These are phyloP conservation scores for Paedocypris micromegethes DNA, from an alignment of 2,797 vertebrate genomes.

Conservation along the genomic window DNA sequence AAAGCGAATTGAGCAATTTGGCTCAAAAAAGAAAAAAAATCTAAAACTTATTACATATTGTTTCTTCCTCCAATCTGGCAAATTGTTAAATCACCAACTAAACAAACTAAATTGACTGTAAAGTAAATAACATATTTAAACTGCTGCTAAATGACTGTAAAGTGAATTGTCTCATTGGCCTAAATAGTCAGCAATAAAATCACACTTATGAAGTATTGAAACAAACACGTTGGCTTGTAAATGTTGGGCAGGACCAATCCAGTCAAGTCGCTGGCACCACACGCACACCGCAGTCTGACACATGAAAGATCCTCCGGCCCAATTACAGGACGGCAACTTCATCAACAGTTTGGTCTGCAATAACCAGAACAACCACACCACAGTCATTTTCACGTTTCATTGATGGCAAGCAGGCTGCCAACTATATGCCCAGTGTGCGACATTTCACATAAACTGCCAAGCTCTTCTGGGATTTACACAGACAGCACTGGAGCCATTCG, in stretches of 20 bases:
- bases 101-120: too few species aligned
- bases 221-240: slow-evolving; percentile 16
- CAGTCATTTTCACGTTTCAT: slow-evolving; percentile 72
- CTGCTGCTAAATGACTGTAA: background rate
- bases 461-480: slow-evolving; percentile 19
- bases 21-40: too few species aligned
- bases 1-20: too few species aligned
- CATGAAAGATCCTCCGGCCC: slow-evolving; percentile 48
- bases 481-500: slow-evolving; percentile 56
- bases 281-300: slow-evolving; percentile 34
- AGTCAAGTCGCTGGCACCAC: slow-evolving; percentile 19
- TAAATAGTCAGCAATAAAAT: slow-evolving; percentile 30
- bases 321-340: slow-evolving; percentile 65
- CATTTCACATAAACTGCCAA: slow-evolving; percentile 32
- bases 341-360: slow-evolving; percentile 67
- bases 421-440: slow-evolving; percentile 23
- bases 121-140: slow-evolving; percentile 6
- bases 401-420: slow-evolving; percentile 44
- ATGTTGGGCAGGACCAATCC: slow-evolving; percentile 19
- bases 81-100: too few species aligned
- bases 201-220: slow-evolving; percentile 5
- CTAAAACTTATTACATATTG: too few species aligned
- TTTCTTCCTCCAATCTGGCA: too few species aligned
- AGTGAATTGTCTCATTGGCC: slow-evolving; percentile 19
- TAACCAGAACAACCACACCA: slow-evolving; percentile 62